Evolutionary conservation across 1,140 invertebrate genomes (phyloP).

Genomic region (Proales similis): DNA sequence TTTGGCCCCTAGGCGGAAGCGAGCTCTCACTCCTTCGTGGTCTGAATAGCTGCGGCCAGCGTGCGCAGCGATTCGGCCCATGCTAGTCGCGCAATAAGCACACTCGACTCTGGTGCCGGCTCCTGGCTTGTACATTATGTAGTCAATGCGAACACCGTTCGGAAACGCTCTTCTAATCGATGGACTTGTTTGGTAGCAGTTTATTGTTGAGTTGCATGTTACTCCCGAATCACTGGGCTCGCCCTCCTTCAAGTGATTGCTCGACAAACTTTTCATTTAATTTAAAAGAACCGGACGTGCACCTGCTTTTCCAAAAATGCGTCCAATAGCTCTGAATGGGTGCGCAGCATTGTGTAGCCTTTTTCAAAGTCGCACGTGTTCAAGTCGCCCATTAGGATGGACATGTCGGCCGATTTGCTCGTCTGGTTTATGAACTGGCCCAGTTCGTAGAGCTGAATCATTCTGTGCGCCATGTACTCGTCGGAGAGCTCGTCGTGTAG

Average conservation of each 20-base stretch:
- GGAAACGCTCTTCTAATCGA: slow-evolving; percentile 17
- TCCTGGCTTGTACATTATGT: slow-evolving; percentile 7
- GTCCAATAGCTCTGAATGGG: slow-evolving; percentile 14
- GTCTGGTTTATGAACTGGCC: slow-evolving; percentile 33
- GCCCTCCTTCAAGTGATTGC: background rate
- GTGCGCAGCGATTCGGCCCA: slow-evolving; percentile 25
- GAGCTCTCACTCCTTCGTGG: slow-evolving; percentile 27
- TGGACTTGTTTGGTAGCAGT: background rate
- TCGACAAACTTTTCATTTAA: background rate
- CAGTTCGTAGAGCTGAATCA: slow-evolving; percentile 24
- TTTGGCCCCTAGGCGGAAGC: no score
- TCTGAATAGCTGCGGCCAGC: slow-evolving; percentile 17
- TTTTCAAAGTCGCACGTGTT: slow-evolving; percentile 17
- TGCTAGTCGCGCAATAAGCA: background rate
- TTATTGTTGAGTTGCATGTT: slow-evolving; percentile 10
- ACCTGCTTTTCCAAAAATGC: slow-evolving; percentile 8
- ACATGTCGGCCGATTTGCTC: background rate
- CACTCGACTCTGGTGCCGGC: background rate
- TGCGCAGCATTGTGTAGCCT: slow-evolving; percentile 30
- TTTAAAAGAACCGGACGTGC: background rate
- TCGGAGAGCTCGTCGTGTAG: background rate
- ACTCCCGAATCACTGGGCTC: background rate
- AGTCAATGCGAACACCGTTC: slow-evolving; percentile 25
- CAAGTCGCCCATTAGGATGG: slow-evolving; percentile 32
- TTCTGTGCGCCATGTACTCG: slow-evolving; percentile 24